phyloP scores from a whole-genome alignment of 2,113 vertebrate species.

The Helogale parvula region DNA sequence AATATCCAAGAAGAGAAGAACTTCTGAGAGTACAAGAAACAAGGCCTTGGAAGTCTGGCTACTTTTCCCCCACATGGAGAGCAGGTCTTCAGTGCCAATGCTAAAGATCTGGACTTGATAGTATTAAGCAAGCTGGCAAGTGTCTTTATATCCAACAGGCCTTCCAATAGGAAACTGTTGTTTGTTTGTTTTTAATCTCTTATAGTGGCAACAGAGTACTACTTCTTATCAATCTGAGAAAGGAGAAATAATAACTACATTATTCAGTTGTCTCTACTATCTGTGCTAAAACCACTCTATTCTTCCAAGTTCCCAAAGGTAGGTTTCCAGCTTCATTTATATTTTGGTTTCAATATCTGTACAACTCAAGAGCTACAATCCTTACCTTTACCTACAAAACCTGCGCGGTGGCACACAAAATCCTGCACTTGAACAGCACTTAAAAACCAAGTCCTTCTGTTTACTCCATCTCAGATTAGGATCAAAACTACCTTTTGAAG shows the following conservation, averaged over 20 bases:
- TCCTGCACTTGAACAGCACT: neutral
- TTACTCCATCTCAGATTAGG: constrained; percentile 24
- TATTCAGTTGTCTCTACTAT: neutral
- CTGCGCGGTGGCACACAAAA: neutral
- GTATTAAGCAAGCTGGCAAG: neutral
- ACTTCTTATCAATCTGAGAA: neutral
- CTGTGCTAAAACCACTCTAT: neutral
- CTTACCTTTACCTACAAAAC: neutral
- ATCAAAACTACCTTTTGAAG: constrained; percentile 3
- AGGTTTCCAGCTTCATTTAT: neutral
- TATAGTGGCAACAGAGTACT: neutral
- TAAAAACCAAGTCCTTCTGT: neutral
- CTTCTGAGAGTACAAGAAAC: neutral
- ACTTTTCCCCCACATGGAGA: neutral
- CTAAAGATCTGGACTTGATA: neutral
- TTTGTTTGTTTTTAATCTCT: neutral
- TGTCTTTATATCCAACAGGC: neutral
- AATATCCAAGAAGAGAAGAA: neutral
- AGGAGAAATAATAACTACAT: neutral
- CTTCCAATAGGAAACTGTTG: neutral
- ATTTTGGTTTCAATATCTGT: constrained; percentile 13
- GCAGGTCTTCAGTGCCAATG: neutral
- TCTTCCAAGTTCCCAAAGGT: neutral
- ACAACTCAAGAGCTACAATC: neutral
- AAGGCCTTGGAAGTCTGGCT: neutral